phyloP scores from a whole-genome alignment of 2,888 invertebrate genomes.

The Drosophila meridiana region DNA sequence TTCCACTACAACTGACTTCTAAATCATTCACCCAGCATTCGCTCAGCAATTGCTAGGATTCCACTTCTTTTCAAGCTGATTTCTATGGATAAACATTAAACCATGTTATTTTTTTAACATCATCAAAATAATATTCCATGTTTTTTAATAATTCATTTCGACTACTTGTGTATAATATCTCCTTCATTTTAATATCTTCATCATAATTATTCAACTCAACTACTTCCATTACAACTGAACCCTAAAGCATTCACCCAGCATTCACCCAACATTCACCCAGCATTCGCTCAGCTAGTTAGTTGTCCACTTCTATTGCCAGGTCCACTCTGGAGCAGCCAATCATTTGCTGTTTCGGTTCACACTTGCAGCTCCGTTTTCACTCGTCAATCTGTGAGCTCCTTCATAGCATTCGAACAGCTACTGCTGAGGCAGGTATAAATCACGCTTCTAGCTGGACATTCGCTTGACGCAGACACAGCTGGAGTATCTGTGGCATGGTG shows the following conservation, averaged over 20 bases:
- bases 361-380: not conserved
- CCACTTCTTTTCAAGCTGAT: no score
- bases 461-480: conserved; percentile 23
- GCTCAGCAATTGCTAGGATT: no score
- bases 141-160: no score
- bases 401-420: conserved; percentile 26
- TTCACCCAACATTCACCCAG: not conserved
- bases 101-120: no score
- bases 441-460: conserved; percentile 49
- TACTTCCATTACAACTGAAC: no score
- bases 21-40: no score
- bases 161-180: no score
- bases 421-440: conserved; percentile 43
- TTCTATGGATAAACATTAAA: no score
- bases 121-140: no score
- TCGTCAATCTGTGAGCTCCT: conserved; percentile 28
- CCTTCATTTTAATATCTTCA: no score
- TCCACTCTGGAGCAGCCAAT: not conserved
- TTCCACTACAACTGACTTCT: no score
- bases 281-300: not conserved
- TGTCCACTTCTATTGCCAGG: no score
- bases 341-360: not conserved
- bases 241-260: not conserved
- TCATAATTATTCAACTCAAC: not conserved
- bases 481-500: conserved; percentile 53